Evolutionary conservation across 2,888 invertebrate genomes (phyloP).

Genomic region (Tethea ocularis): DNA sequence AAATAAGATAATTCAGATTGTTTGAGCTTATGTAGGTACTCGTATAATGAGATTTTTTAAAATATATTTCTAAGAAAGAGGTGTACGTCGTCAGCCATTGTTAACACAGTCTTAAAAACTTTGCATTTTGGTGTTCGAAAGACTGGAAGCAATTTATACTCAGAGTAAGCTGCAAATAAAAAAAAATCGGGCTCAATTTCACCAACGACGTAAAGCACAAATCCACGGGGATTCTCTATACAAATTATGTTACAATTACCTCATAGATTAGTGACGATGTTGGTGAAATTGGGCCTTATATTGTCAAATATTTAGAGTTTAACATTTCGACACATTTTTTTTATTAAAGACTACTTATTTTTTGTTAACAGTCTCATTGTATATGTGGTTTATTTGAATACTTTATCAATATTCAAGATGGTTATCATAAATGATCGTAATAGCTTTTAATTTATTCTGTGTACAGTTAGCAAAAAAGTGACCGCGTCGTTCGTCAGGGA

Average conservation of each 20-base stretch:
- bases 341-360: background rate
- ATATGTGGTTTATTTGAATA: constrained; percentile 8
- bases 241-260: no score
- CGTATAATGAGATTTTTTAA: background rate
- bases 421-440: constrained; percentile 77
- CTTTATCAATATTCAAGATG: constrained; percentile 65
- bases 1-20: constrained; percentile 7
- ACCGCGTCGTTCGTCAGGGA: constrained; percentile 29
- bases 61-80: background rate
- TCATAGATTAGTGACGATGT: no score
- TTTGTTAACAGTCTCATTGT: background rate
- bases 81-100: no score
- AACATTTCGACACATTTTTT: background rate
- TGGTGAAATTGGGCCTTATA: no score
- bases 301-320: background rate
- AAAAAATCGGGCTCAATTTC: no score
- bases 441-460: constrained; percentile 69
- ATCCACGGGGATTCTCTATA: no score
- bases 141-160: no score
- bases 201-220: no score
- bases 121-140: background rate
- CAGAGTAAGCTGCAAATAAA: no score
- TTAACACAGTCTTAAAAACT: background rate
- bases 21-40: background rate
- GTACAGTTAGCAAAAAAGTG: constrained; percentile 56